Evolutionary conservation across 2,113 vertebrate species (phyloP).

Genomic region (Arenaria interpres): DNA sequence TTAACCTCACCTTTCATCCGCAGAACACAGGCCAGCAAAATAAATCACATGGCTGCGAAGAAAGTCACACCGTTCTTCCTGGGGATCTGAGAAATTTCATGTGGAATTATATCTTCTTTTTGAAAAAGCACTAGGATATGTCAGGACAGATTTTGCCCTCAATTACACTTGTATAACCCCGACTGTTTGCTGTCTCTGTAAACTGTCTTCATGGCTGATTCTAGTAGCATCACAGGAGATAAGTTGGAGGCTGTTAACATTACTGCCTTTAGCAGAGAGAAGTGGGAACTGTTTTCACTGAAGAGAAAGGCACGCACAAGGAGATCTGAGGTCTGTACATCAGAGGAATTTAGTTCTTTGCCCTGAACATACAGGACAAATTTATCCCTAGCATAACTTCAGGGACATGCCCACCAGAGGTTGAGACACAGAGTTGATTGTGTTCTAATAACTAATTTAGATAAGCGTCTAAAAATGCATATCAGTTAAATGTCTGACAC

Average conservation of each 20-base stretch:
- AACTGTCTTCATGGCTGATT: background rate
- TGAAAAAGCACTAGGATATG: background rate
- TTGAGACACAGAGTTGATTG: background rate
- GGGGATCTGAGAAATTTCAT: conserved; percentile 2
- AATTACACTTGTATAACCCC: conserved; percentile 19
- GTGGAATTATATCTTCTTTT: conserved; percentile 3
- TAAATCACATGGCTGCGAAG: background rate
- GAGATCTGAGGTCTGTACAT: conserved; percentile 5
- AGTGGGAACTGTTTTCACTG: background rate
- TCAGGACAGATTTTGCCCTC: conserved; percentile 43
- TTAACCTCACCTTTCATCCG: background rate
- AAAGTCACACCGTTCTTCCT: background rate
- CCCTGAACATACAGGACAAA: background rate
- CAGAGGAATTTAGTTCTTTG: conserved; percentile 5
- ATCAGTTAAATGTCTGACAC: conserved; percentile 39
- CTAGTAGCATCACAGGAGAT: background rate
- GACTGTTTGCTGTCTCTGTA: conserved; percentile 8
- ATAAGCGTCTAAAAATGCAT: conserved; percentile 53
- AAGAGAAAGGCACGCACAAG: background rate
- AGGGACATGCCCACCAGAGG: background rate
- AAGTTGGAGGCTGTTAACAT: background rate
- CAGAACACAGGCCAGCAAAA: background rate
- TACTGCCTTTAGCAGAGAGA: conserved; percentile 6
- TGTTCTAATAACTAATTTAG: conserved; percentile 62
- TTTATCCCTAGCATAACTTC: conserved; percentile 12